Evolutionary conservation across 2,113 vertebrate genomes (phyloP).

Genomic region (Globicephala melas): DNA sequence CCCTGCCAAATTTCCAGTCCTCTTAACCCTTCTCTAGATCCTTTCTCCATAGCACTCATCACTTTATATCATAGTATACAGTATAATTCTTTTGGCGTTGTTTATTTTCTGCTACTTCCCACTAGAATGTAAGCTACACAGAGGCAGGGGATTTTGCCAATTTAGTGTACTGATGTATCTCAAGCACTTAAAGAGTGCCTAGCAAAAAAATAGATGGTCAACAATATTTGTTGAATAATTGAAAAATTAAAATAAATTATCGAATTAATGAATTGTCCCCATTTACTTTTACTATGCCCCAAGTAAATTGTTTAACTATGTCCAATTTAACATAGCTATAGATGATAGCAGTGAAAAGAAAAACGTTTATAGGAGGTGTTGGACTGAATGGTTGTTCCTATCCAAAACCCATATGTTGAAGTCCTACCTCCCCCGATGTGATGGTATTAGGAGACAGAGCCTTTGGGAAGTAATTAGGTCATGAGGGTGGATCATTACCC

Average conservation of each 20-base stretch:
- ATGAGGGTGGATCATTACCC: not conserved
- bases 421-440: not conserved
- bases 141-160: not conserved
- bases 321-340: not conserved
- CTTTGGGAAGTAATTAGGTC: not conserved
- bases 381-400: not conserved
- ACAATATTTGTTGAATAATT: not conserved
- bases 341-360: not conserved
- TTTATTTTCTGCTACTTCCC: not conserved
- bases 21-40: not conserved
- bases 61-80: not conserved
- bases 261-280: not conserved
- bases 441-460: not conserved
- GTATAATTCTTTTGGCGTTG: not conserved
- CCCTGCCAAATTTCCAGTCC: too few species aligned
- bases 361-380: not conserved
- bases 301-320: not conserved
- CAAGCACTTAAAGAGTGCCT: not conserved
- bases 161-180: not conserved
- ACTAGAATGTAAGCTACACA: not conserved
- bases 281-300: not conserved
- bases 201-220: not conserved
- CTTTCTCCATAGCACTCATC: too few species aligned
- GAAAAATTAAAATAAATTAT: not conserved
- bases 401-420: not conserved